Base-by-base conservation (phyloP, 2,797 vertebrate genomes). In the Margarornis squamiger region DNA sequence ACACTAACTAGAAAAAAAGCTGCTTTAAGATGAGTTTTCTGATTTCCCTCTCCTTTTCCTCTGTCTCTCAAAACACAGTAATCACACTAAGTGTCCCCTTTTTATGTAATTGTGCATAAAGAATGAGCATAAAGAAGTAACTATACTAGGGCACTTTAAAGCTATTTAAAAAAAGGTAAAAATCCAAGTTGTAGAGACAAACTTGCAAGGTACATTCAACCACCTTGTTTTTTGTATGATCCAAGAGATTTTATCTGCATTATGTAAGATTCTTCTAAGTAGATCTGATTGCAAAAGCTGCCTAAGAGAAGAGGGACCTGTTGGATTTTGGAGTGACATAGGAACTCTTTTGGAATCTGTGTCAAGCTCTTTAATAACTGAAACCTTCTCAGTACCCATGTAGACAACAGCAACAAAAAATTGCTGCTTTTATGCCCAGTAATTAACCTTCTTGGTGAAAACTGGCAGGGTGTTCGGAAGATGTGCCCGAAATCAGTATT, bases 401-500 rank as follows among this genome's bases (percentile, higher is more conserved):
- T 55, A 96, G 95, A 96, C 81, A 95, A 95, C 90, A 91, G 86
- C 90, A 88, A 95, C 88, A 55, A 58, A 81, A 82, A 74, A 79
- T 73, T 93, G 94, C 93, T 95, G 86, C 95, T 95, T 94, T 88
- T 93, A 77, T 80, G 65, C 70, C 91, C 86, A 63, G 86, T 85
- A 82, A 88, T 93, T 76, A 85, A 90, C 79, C 54, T 80, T 82
- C 46, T 85, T 65, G 91, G 92, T 4, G 21, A 88, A 90, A 94
- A 97, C 90, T 86, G 93, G 95, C 96, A 77, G 92, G 88, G 62
- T 95, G 93, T 96, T 97, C 95, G 95, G 95, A 97, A 97, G 84
- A 94, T 93, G 93, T 97, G 95, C 97, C 97, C 97, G 96, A 96
- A 97, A 96, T 98, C 97, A 97, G 97, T 97, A 93, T 97, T 98